Conservation (phyloP, 2,888 invertebrate species). For the Phlogophora meticulosa region DNA sequence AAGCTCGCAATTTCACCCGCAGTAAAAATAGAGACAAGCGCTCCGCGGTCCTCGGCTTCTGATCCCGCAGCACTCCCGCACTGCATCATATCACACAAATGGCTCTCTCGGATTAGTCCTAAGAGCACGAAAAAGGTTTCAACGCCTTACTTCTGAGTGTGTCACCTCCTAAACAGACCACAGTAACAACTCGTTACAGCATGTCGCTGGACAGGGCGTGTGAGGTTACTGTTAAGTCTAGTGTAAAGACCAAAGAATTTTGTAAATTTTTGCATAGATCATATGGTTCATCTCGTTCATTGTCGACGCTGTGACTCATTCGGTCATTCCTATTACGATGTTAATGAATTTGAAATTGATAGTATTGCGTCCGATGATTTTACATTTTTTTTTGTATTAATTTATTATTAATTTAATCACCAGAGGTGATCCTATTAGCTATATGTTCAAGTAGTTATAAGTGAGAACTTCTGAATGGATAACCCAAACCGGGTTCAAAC, state of each 20-base stretch:
- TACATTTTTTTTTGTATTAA: conserved; percentile 73
- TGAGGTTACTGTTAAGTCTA: conserved; percentile 63
- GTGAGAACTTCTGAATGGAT: too few relatives aligned
- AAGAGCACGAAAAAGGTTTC: too few relatives aligned
- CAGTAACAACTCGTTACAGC: conserved; percentile 1
- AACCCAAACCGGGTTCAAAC: too few relatives aligned
- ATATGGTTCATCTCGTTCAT: conserved; percentile 33
- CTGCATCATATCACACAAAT: conserved; percentile 16
- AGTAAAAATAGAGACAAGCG: conserved; percentile 98
- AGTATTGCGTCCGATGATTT: conserved; percentile 66
- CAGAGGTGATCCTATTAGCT: too few relatives aligned
- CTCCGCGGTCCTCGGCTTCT: conserved; percentile 40
- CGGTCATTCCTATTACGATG: conserved; percentile 55
- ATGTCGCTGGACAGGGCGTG: conserved; percentile 21
- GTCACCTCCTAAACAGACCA: conserved; percentile 9
- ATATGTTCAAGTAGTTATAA: too few relatives aligned
- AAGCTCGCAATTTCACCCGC: conserved; percentile 96
- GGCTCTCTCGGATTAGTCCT: conserved; percentile 51
- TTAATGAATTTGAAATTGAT: conserved; percentile 62
- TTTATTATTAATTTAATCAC: too few relatives aligned
- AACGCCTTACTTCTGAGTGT: conserved; percentile 29
- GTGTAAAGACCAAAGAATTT: conserved; percentile 73
- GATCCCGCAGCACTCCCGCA: conserved; percentile 45
- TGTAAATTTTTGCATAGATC: conserved; percentile 59
- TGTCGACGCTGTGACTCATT: conserved; percentile 26